Evolutionary conservation across 2,113 vertebrate species (phyloP).

Genomic region (Canis aureus): DNA sequence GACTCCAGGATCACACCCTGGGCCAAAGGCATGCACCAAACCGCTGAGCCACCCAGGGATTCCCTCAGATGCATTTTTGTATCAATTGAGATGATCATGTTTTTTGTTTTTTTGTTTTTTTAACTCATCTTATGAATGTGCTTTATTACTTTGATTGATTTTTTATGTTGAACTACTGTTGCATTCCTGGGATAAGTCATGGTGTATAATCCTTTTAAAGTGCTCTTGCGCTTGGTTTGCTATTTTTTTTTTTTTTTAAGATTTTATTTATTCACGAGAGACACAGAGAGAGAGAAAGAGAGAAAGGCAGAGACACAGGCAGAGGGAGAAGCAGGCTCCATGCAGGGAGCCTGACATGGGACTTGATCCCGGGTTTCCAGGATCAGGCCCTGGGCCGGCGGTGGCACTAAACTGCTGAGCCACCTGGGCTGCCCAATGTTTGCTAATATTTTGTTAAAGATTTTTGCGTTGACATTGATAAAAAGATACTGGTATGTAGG

Average conservation of each 20-base stretch:
- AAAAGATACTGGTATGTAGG: neutral
- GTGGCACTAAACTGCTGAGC: too few species aligned
- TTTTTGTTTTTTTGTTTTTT: neutral
- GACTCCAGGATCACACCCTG: too few species aligned
- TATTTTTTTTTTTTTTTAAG: slow-evolving; percentile 49
- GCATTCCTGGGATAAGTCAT: slow-evolving; percentile 5
- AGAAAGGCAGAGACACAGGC: too few species aligned
- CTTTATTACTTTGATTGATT: neutral
- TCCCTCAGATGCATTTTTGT: slow-evolving; percentile 20
- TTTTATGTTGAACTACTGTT: neutral
- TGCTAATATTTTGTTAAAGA: slow-evolving; percentile 28
- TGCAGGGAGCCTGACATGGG: too few species aligned
- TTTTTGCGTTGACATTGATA: slow-evolving; percentile 11
- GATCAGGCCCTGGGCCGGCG: too few species aligned
- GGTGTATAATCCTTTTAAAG: slow-evolving; percentile 14
- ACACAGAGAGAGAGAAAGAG: too few species aligned
- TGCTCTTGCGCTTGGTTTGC: neutral
- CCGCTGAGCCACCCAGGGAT: neutral
- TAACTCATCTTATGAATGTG: neutral
- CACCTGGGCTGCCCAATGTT: neutral
- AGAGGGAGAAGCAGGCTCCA: too few species aligned
- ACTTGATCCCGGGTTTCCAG: too few species aligned
- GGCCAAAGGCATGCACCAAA: too few species aligned
- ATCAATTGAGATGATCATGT: neutral
- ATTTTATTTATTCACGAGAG: neutral